Conservation (phyloP, 1,140 invertebrate species). For the Bombyx mandarina region DNA sequence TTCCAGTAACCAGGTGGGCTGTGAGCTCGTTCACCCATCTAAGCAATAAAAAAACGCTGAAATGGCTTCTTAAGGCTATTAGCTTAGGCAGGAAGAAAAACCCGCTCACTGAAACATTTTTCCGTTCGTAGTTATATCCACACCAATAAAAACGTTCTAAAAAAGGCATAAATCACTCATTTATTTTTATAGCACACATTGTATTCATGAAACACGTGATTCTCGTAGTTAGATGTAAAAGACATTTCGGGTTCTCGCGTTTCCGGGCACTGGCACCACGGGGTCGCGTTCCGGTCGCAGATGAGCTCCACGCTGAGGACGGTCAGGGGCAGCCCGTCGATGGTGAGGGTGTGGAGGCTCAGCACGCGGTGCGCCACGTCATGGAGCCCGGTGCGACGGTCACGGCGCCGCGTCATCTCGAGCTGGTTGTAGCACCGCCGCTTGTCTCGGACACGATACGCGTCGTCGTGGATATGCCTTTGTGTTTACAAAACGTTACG, state of each 20-base stretch:
- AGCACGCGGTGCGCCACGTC: slow-evolving; percentile 83
- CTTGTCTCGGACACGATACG: slow-evolving; percentile 85
- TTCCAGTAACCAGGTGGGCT: too few relatives aligned
- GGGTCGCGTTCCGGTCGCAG: slow-evolving; percentile 87
- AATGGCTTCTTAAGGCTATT: too few relatives aligned
- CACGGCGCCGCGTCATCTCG: slow-evolving; percentile 84
- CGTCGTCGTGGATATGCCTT: slow-evolving; percentile 88
- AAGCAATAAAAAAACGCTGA: too few relatives aligned
- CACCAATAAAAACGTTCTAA: too few relatives aligned
- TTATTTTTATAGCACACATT: too few relatives aligned
- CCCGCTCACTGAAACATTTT: too few relatives aligned
- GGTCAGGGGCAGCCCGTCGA: slow-evolving; percentile 79
- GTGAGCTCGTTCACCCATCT: too few relatives aligned
- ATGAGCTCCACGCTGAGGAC: slow-evolving; percentile 86
- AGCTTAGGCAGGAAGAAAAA: too few relatives aligned
- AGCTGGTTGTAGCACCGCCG: slow-evolving; percentile 90
- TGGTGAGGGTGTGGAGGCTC: slow-evolving; percentile 76
- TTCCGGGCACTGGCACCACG: slow-evolving; percentile 90
- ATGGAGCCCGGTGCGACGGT: slow-evolving; percentile 87
- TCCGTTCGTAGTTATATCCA: too few relatives aligned
- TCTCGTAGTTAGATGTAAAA: too few relatives aligned
- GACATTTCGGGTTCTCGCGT: slow-evolving; percentile 11
- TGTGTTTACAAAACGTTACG: slow-evolving; percentile 32
- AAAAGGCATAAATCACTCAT: too few relatives aligned
- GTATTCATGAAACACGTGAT: too few relatives aligned